These are phyloP conservation scores for Malthinus seriepunctatus DNA, from an alignment of 2,888 invertebrate genomes.

Conservation along the genomic window DNA sequence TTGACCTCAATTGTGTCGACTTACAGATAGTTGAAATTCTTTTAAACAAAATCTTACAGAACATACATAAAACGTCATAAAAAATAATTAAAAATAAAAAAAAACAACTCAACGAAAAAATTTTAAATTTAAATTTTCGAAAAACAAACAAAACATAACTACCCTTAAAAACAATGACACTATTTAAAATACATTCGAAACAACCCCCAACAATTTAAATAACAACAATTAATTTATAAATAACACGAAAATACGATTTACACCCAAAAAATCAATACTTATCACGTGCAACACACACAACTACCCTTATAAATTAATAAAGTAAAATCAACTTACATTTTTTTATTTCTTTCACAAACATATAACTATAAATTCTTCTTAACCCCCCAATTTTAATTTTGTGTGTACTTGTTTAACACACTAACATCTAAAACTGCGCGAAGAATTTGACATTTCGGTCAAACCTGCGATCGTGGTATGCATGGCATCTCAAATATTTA, in stretches of 20 bases:
- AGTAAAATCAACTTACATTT: slow-evolving; percentile 35
- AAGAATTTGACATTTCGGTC: slow-evolving; percentile 73
- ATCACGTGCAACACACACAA: slow-evolving; percentile 40
- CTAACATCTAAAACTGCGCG: slow-evolving; percentile 54
- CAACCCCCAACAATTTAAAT: not conserved
- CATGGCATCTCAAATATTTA: slow-evolving; percentile 70
- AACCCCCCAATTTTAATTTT: slow-evolving; percentile 32
- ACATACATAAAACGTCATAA: not conserved
- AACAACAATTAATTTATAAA: slow-evolving; percentile 6
- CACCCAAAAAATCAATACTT: slow-evolving; percentile 49
- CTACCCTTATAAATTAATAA: slow-evolving; percentile 18
- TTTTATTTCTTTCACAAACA: not conserved
- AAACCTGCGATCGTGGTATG: slow-evolving; percentile 70
- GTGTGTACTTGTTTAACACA: slow-evolving; percentile 47
- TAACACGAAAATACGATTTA: slow-evolving; percentile 32
- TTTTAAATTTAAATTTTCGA: slow-evolving; percentile 3
- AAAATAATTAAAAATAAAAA: slow-evolving; percentile 2
- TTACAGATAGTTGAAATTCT: slow-evolving; percentile 51
- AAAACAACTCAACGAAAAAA: not conserved
- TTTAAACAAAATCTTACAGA: slow-evolving; percentile 40
- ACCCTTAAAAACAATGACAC: no score
- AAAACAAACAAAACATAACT: not conserved
- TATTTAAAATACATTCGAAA: not conserved
- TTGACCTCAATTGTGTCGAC: slow-evolving; percentile 48
- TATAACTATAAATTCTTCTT: no score